Evolutionary conservation across 2,113 vertebrate species (phyloP), one percentile per base, ranked within the genome.

Genomic region (Calidris pygmaea): DNA sequence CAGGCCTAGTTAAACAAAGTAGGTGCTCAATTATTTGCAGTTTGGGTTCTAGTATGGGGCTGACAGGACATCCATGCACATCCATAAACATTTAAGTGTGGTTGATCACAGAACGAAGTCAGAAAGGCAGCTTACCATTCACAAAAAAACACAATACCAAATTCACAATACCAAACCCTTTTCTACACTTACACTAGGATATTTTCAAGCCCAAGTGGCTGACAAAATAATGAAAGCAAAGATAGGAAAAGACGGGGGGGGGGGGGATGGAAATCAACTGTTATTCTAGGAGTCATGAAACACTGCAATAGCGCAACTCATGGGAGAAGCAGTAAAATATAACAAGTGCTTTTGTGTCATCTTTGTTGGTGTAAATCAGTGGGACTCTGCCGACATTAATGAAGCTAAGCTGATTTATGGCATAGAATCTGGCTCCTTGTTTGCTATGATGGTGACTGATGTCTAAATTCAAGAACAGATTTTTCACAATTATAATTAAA

Each of bases 291-390:
- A 95, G n/a, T 39, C 39, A 67, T 78, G 43, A 95, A 85, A 72
- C 29, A 71, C 20, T 47, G 29, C 37, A 89, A 47, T 19, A 84
- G 48, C 13, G 2, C n/a, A 78, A 35, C 43, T 84, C 89, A 65
- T 45, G 26, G 22, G 85, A 96, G 91, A 75, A 47, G 48, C 71
- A 91, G 62, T 90, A 96, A 95, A 96, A 92, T 35, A 75, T 6
- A 81, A 62, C 48, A 92, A 79, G 71, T 55, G 65, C 22, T 95
- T 92, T 71, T 53, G 39, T 93, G 80, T 84, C 60, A 87, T 68
- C 62, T 76, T 60, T 62, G 24, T 58, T 87, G 50, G 48, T 52
- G 62, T 82, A 91, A 89, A 95, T 93, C 83, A 95, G 70, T 45
- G 37, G 34, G 50, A 41, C 21, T 88, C 53, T 68, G 53, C 35